phyloP scores from a whole-genome alignment of 2,113 vertebrate genomes.

The Zonotrichia leucophrys region DNA sequence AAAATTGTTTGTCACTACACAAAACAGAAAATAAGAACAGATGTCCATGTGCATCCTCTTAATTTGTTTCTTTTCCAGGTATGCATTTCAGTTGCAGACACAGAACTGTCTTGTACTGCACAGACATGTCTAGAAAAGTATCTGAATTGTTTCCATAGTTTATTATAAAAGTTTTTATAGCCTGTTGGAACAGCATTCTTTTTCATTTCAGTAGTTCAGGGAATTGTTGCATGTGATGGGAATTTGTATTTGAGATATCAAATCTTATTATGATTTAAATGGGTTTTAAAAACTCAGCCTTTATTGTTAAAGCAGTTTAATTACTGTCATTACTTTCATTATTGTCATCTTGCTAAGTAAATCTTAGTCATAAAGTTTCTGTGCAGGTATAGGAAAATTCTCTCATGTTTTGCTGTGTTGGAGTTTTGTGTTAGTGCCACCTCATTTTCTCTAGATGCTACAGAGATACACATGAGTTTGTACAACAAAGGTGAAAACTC shows the following conservation, averaged over 20 bases:
- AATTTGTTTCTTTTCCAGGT: neutral
- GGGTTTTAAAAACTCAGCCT: neutral
- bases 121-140: slow-evolving; percentile 28
- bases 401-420: neutral
- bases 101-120: neutral
- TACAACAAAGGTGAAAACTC: neutral
- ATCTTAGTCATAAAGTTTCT: slow-evolving; percentile 3
- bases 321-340: neutral
- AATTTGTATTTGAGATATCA: neutral
- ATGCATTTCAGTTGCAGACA: neutral
- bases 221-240: neutral
- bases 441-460: neutral
- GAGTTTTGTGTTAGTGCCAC: neutral
- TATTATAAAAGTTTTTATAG: neutral
- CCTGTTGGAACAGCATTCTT: neutral
- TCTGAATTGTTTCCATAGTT: slow-evolving; percentile 23
- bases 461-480: neutral
- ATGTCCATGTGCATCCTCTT: neutral
- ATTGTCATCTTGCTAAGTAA: neutral
- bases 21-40: neutral
- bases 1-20: neutral
- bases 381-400: neutral
- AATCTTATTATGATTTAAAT: neutral
- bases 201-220: neutral
- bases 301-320: neutral